These are phyloP conservation scores for Magallana ariakensis DNA, from an alignment of 1,140 invertebrate genomes.

Conservation along the genomic window DNA sequence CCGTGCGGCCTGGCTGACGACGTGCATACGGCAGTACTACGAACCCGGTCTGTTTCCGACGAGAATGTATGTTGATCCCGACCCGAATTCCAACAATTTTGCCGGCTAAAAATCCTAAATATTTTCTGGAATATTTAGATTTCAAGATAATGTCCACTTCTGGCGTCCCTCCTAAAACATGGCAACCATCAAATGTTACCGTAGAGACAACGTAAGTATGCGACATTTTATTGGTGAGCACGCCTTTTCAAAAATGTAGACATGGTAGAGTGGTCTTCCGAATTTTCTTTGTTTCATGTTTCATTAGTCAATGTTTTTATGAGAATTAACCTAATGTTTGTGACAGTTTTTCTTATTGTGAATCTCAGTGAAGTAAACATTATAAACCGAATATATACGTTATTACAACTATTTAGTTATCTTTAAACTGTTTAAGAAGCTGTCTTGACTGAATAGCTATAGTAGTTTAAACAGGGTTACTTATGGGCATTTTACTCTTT, in stretches of 20 bases:
- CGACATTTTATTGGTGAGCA: background rate
- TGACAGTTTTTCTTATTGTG: too few relatives aligned
- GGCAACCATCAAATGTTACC: slow-evolving; percentile 73
- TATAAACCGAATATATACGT: too few relatives aligned
- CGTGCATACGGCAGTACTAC: background rate
- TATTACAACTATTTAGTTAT: too few relatives aligned
- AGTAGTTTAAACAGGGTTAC: too few relatives aligned
- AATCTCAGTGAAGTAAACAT: too few relatives aligned
- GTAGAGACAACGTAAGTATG: slow-evolving; percentile 73
- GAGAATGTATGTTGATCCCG: background rate
- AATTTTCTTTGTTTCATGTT: slow-evolving; percentile 7
- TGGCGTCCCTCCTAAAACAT: slow-evolving; percentile 72
- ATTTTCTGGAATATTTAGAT: background rate
- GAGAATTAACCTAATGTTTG: too few relatives aligned
- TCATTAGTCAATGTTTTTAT: too few relatives aligned
- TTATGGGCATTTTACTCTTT: too few relatives aligned
- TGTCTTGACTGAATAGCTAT: too few relatives aligned
- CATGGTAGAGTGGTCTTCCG: background rate
- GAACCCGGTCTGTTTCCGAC: background rate
- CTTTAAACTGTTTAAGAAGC: too few relatives aligned
- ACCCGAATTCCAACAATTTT: background rate
- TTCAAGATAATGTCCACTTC: slow-evolving; percentile 60
- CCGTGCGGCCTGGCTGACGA: too few relatives aligned
- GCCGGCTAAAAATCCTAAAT: background rate
- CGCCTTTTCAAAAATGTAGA: background rate